Conservation (phyloP, 2,113 vertebrate genomes). For the Campylomormyrus numenius region DNA sequence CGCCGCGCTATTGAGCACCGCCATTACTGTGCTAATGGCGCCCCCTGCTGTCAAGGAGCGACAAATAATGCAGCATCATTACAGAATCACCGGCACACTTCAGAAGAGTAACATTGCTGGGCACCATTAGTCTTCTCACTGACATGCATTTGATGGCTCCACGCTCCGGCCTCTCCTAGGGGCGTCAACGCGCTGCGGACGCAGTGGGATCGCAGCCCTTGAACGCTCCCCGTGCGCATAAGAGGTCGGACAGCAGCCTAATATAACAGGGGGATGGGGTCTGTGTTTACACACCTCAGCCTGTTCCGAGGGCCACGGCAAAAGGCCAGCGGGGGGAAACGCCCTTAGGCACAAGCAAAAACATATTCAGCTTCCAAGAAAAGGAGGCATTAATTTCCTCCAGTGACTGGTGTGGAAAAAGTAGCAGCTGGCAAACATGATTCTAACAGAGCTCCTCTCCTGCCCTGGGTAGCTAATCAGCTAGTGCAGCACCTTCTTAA, state of each 20-base stretch:
- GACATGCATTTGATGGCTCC: not conserved
- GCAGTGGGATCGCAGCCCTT: not conserved
- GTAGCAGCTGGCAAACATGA: not conserved
- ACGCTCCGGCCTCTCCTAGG: not conserved
- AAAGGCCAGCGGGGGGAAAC: slow-evolving; percentile 3
- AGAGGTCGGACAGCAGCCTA: slow-evolving; percentile 18
- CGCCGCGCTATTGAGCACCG: not conserved
- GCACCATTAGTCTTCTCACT: not conserved
- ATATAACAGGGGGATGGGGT: slow-evolving; percentile 24
- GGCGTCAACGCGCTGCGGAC: slow-evolving; percentile 6
- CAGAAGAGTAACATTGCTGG: not conserved
- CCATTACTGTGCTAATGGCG: not conserved
- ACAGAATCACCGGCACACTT: not conserved
- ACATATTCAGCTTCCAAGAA: slow-evolving; percentile 20
- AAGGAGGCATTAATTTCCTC: slow-evolving; percentile 11
- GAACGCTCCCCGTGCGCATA: slow-evolving; percentile 13
- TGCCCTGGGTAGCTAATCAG: not conserved
- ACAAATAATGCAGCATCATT: slow-evolving; percentile 3
- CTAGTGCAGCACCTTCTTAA: not conserved
- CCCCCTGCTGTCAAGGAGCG: not conserved
- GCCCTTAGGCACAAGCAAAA: not conserved
- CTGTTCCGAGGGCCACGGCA: slow-evolving; percentile 16
- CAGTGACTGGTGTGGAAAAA: slow-evolving; percentile 21
- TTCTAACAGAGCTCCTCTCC: not conserved
- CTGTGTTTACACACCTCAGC: slow-evolving; percentile 25